Percentiles rank a stretch among this genome's conserved stretches.
Evolutionary conservation across 2,888 invertebrate genomes (phyloP).

Genomic region (Napeogenes sylphis): DNA sequence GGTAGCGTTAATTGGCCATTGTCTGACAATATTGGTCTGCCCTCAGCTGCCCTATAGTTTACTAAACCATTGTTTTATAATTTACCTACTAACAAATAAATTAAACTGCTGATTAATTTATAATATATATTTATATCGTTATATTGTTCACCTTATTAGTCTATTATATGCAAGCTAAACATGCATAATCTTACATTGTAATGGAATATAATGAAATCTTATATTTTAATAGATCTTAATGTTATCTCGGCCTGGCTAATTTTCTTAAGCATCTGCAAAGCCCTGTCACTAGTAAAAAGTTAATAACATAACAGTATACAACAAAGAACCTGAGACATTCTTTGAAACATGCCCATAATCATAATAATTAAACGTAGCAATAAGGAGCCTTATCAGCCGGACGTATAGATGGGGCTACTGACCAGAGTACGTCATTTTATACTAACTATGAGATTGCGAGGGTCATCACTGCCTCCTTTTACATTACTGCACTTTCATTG

Average conservation of each 20-base stretch:
- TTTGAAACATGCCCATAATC: slow-evolving; percentile 60
- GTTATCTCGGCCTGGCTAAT: background rate
- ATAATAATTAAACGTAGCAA: slow-evolving; percentile 69
- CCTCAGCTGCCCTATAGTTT: slow-evolving; percentile 44
- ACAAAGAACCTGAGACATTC: slow-evolving; percentile 40
- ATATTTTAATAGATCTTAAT: background rate
- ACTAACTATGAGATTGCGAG: slow-evolving; percentile 21
- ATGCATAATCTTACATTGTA: no score
- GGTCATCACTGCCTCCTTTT: slow-evolving; percentile 11
- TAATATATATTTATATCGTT: background rate
- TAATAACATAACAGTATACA: slow-evolving; percentile 17
- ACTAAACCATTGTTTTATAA: slow-evolving; percentile 30
- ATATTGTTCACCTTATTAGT: background rate
- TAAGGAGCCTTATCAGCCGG: slow-evolving; percentile 56
- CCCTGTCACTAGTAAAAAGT: slow-evolving; percentile 6
- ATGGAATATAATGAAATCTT: no score
- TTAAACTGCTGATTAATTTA: slow-evolving; percentile 22
- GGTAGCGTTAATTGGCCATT: slow-evolving; percentile 65
- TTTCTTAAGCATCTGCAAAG: slow-evolving; percentile 2
- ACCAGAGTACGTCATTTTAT: slow-evolving; percentile 43
- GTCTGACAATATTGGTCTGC: slow-evolving; percentile 54
- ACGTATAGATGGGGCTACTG: slow-evolving; percentile 53
- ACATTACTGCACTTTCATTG: slow-evolving; percentile 20
- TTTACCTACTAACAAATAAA: slow-evolving; percentile 16
- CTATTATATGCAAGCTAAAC: background rate